Evolutionary conservation across 2,797 vertebrate species (phyloP).

Genomic region (Semaprochilodus insignis): DNA sequence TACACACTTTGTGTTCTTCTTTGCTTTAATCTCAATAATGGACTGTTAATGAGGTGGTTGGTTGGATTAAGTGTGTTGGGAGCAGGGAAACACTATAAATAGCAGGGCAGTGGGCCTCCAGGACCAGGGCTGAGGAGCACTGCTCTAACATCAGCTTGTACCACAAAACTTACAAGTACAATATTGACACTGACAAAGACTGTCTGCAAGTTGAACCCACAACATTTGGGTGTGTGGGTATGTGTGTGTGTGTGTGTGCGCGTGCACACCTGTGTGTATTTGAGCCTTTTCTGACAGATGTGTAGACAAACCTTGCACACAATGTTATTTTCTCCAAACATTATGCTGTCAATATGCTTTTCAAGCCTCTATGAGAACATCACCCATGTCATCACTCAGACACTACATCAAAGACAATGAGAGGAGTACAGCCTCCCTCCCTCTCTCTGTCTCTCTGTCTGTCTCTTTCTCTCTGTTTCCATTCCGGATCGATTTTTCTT

Average conservation of each 20-base stretch:
- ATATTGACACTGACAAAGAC: too few species aligned
- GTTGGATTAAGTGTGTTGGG: too few species aligned
- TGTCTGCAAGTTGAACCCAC: too few species aligned
- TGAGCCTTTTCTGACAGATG: background rate
- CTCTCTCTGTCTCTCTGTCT: background rate
- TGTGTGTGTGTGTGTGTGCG: conserved; percentile 14
- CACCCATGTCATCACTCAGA: conserved; percentile 29
- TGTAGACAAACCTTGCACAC: background rate
- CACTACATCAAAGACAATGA: conserved; percentile 39
- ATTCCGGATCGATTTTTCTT: conserved; percentile 49
- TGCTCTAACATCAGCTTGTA: too few species aligned
- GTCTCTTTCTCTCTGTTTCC: conserved; percentile 27
- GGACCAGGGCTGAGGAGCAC: too few species aligned
- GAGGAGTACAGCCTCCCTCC: background rate
- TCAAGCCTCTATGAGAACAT: conserved; percentile 9
- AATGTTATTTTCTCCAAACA: background rate
- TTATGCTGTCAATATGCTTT: conserved; percentile 9
- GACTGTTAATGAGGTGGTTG: too few species aligned
- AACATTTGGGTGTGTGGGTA: background rate
- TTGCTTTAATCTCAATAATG: too few species aligned
- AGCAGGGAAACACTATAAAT: too few species aligned
- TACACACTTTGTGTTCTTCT: too few species aligned
- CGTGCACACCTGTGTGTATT: background rate
- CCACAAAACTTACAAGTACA: too few species aligned
- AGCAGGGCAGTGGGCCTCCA: too few species aligned